Base-by-base conservation (phyloP, 2,113 vertebrate species). In the Gambusia affinis region DNA sequence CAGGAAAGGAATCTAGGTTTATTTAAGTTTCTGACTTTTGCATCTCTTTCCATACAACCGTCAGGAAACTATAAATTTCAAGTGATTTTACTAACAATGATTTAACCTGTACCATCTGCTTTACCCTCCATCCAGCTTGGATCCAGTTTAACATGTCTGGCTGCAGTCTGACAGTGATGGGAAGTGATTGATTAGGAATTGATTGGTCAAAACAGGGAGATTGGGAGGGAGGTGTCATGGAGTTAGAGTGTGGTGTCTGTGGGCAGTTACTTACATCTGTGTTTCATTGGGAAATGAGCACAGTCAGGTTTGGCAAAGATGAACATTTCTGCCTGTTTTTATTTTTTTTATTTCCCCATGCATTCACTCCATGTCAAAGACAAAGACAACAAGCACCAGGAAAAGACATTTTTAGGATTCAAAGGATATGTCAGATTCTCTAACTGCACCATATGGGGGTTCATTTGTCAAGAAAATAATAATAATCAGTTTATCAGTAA, bases 281-380 rank as follows among this genome's bases (percentile, higher is more conserved):
- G 76, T 78, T 82, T 82, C 87, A 81, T 86, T 68, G 79, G 83
- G 75, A 86, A 91, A 89, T 77, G 76, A 86, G 78, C 12, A 8
- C 66, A 51, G 72, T 82, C 83, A 79, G 63, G 67, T 67, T 71
- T 72, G 68, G 61, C 60, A 10, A 71, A 82, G 88, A 92, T 85
- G 89, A 89, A 90, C 77, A 42, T 76, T 82, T 81, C 60, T 70
- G 70, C 61, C 66, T 0, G 0, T 37, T 72, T 88, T 87, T 19
- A 84, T 86, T 81, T 67, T 37, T 72, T 88, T 87, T 47, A 84
- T 86, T 81, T 67, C 65, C 69, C 76, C 54, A 4, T 84, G 84
- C 60, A 72, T 73, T 81, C 76, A 39, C 70, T 83, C 71, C 75
- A 68, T 82, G 88, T 87, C 88, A 81, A 60, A 64, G 62, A 54